Evolutionary conservation across 2,113 vertebrate genomes (phyloP).

Genomic region (Phylloscopus trochiloides): DNA sequence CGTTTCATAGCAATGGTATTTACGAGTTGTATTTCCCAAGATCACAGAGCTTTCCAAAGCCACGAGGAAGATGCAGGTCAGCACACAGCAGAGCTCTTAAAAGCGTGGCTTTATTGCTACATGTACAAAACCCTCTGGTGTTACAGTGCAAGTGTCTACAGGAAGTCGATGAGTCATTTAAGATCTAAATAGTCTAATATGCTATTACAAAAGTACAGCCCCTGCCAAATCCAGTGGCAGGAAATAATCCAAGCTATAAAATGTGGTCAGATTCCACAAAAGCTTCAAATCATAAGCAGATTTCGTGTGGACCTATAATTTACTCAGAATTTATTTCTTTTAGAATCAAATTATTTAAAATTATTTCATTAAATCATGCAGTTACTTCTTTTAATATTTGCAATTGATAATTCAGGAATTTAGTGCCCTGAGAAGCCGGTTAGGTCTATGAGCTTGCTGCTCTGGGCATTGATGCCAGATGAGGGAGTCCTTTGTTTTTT

Average conservation of each 20-base stretch:
- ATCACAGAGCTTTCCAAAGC: not conserved
- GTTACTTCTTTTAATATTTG: not conserved
- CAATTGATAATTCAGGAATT: not conserved
- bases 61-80: not conserved
- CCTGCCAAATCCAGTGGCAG: not conserved
- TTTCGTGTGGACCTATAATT: not conserved
- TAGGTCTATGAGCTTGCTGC: not conserved
- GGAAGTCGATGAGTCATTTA: not conserved
- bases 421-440: not conserved
- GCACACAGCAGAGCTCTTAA: not conserved
- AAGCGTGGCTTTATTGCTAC: not conserved
- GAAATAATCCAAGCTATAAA: not conserved
- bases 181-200: not conserved
- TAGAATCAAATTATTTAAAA: not conserved
- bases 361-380: not conserved
- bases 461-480: not conserved
- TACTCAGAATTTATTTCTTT: not conserved
- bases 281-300: not conserved
- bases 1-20: not conserved
- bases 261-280: not conserved
- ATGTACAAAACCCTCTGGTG: not conserved
- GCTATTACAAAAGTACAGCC: not conserved
- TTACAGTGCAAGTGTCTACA: not conserved
- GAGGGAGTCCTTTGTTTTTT: conserved; percentile 24
- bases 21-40: not conserved